Conservation (phyloP, 2,797 vertebrate species). For the Sebastes kiyomatsui region DNA sequence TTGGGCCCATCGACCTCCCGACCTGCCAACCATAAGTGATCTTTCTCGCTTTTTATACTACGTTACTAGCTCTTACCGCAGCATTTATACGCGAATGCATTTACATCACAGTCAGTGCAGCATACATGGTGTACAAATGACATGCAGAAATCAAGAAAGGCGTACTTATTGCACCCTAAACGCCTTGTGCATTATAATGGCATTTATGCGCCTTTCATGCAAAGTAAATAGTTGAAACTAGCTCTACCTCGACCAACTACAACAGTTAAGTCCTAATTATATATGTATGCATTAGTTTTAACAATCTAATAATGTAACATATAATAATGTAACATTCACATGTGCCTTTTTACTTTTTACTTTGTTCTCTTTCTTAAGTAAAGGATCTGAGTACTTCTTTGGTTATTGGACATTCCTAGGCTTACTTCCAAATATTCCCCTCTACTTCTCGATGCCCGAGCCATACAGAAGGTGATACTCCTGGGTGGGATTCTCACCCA, state of each 20-base stretch:
- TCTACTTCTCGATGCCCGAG: neutral
- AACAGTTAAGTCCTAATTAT: neutral
- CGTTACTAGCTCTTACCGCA: no score
- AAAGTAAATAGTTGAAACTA: neutral
- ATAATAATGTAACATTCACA: neutral
- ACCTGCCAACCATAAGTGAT: no score
- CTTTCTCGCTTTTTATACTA: no score
- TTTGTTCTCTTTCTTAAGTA: neutral
- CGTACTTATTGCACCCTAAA: no score
- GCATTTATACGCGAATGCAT: no score
- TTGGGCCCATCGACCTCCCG: no score
- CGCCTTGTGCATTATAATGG: fast-evolving
- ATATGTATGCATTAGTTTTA: neutral
- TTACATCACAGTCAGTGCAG: no score
- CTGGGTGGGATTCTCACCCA: conserved; percentile 57
- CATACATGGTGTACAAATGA: no score
- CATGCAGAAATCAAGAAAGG: no score
- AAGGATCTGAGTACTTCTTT: neutral
- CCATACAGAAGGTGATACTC: conserved; percentile 15
- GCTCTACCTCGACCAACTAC: neutral
- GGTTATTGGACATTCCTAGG: neutral
- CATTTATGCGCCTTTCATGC: no score
- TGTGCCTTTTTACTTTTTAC: neutral
- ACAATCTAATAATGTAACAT: neutral
- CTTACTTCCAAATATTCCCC: neutral